Conservation (phyloP, 37 sponge, comb jelly and placozoan species). For the Oopsacas minuta region DNA sequence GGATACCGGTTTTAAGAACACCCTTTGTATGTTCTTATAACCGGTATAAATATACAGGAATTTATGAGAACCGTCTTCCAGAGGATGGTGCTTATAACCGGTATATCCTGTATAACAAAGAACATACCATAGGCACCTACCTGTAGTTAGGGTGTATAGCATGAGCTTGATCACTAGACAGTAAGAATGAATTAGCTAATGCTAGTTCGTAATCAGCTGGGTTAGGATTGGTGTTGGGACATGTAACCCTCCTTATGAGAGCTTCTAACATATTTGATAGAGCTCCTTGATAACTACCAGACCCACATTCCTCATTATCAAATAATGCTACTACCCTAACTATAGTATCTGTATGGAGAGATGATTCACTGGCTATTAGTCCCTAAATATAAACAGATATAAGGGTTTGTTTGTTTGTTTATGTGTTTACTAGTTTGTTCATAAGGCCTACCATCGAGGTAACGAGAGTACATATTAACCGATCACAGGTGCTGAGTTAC, state of each 20-base stretch:
- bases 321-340: constrained; percentile 61
- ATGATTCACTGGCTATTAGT: constrained; percentile 26
- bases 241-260: constrained; percentile 45
- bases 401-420: too few species aligned
- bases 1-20: too few species aligned
- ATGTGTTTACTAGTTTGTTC: too few species aligned
- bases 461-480: too few species aligned
- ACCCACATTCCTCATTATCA: constrained; percentile 95
- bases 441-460: too few species aligned
- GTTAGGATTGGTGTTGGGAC: constrained; percentile 21
- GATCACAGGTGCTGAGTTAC: too few species aligned
- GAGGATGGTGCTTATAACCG: too few species aligned
- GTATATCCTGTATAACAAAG: too few species aligned
- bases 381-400: constrained; percentile 41
- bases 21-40: too few species aligned
- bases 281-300: constrained; percentile 83
- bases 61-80: too few species aligned
- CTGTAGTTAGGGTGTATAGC: constrained; percentile 88
- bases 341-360: constrained; percentile 41
- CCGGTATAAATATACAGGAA: too few species aligned
- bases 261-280: constrained; percentile 59
- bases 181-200: constrained; percentile 73
- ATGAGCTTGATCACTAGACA: constrained; percentile 92
- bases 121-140: too few species aligned
- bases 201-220: constrained; percentile 56